Evolutionary conservation across 2,797 vertebrate species (phyloP), one percentile per base, ranked within the genome.

Genomic region (Onychomys torridus): DNA sequence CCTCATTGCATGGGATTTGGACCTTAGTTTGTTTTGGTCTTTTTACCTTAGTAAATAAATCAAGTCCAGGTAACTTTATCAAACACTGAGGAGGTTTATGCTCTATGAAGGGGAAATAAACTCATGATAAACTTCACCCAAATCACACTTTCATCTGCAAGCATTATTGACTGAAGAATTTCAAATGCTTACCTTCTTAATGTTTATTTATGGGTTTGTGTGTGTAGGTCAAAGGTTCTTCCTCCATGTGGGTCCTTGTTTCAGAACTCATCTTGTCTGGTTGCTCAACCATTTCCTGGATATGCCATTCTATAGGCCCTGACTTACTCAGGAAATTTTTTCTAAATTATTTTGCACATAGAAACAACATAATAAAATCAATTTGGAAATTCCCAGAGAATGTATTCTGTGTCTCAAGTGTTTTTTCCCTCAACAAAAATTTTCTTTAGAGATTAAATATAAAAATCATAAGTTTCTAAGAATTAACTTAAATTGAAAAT

Each of bases 11-110:
- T 86, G 17, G 52, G 79, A 91, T 94, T 93, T 96, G 34, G 4
- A 65, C n/a, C 89, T 43, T 46, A 37, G 1, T 71, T 84, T 89
- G 12, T 83, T 95, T 95, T 92, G 37, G 79, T 23, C 14, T 17
- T 84, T 34, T 82, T 97, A 43, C 86, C 92, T 93, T 55, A 89
- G 10, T 63, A n/a, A n/a, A 91, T 81, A 91, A 93, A 92, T 90
- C 37, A 88, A 78, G 76, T 89, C 4, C 29, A 95, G 69, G 6
- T 25, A 57, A 91, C 29, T 95, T 95, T n/a, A 89, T 32, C 75
- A 89, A 96, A 82, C 14, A 91, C 71, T 59, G 71, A 69, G 12
- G 7, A 25, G 43, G 34, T 71, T 82, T 93, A 63, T 13, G 46
- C 1, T n/a, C 57, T 78, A 7, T n/a, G 49, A 86, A 89, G 77